Evolutionary conservation across 2,888 invertebrate genomes (phyloP).

Genomic region (Gasteruption jaculator): DNA sequence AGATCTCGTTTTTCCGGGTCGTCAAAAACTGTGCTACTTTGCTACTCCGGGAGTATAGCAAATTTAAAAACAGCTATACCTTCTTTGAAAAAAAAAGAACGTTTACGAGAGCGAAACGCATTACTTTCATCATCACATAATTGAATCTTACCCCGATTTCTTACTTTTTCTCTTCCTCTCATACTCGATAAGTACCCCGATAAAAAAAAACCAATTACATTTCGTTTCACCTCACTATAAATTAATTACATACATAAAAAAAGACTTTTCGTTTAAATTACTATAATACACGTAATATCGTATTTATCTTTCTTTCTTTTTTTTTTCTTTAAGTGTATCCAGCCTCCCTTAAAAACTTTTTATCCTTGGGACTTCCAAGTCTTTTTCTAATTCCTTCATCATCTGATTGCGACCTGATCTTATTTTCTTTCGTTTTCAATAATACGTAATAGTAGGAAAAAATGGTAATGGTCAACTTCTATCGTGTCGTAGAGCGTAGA

Average conservation of each 20-base stretch:
- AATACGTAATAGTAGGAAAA: slow-evolving; percentile 41
- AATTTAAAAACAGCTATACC: too few species aligned
- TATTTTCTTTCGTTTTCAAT: slow-evolving; percentile 23
- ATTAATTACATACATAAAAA: slow-evolving; percentile 50
- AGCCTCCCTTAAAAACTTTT: slow-evolving; percentile 41
- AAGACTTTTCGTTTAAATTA: slow-evolving; percentile 46
- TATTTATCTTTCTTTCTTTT: too few species aligned
- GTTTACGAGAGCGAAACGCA: too few species aligned
- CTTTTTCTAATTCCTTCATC: too few species aligned
- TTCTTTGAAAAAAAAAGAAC: too few species aligned
- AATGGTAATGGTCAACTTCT: slow-evolving; percentile 46
- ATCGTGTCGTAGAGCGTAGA: slow-evolving; percentile 42
- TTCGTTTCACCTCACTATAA: slow-evolving; percentile 39
- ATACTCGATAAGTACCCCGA: slow-evolving; percentile 45
- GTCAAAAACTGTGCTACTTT: too few species aligned
- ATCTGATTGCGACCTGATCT: too few species aligned
- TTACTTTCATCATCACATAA: too few species aligned
- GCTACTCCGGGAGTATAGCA: too few species aligned
- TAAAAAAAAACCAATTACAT: slow-evolving; percentile 40
- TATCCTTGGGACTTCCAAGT: slow-evolving; percentile 32
- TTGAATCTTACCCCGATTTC: slow-evolving; percentile 12
- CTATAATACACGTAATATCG: slow-evolving; percentile 48
- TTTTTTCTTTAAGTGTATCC: slow-evolving; percentile 42
- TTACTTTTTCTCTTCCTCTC: slow-evolving; percentile 23
- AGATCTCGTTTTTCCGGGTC: too few species aligned